Conservation (phyloP, 2,113 vertebrate species). For the Dipodomys merriami region DNA sequence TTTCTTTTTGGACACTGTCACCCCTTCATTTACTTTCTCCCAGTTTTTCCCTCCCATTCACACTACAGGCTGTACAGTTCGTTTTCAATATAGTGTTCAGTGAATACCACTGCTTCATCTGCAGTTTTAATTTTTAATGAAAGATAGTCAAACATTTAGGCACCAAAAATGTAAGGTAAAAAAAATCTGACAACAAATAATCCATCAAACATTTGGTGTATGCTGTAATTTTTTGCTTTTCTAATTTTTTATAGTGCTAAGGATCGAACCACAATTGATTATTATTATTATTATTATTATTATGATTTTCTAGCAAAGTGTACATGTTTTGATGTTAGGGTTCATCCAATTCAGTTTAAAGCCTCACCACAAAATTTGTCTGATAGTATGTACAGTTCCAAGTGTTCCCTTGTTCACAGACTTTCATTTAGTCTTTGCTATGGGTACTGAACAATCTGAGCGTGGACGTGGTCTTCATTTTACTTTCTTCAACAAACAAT, state of each 20-base stretch:
- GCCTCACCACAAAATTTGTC: background rate
- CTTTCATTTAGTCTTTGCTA: background rate
- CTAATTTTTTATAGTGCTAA: background rate
- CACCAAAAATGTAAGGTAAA: background rate
- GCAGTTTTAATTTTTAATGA: constrained; percentile 1
- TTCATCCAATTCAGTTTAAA: constrained; percentile 25
- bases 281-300: too few relatives aligned
- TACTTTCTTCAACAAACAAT: background rate
- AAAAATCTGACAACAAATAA: background rate
- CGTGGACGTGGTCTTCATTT: background rate
- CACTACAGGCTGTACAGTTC: too few relatives aligned
- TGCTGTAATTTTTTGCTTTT: background rate
- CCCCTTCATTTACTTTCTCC: too few relatives aligned
- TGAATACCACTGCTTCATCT: too few relatives aligned
- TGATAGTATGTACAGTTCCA: background rate
- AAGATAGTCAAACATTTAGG: constrained; percentile 31
- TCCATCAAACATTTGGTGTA: background rate
- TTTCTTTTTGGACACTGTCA: too few relatives aligned
- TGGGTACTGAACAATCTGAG: background rate
- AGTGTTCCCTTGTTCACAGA: background rate
- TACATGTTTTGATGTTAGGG: background rate
- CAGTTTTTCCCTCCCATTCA: too few relatives aligned
- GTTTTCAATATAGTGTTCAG: too few relatives aligned
- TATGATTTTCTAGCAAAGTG: background rate
- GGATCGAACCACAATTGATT: background rate